These are phyloP conservation scores for Brachypodius melanocephalos DNA, from an alignment of 2,113 vertebrate species.

Conservation along the genomic window DNA sequence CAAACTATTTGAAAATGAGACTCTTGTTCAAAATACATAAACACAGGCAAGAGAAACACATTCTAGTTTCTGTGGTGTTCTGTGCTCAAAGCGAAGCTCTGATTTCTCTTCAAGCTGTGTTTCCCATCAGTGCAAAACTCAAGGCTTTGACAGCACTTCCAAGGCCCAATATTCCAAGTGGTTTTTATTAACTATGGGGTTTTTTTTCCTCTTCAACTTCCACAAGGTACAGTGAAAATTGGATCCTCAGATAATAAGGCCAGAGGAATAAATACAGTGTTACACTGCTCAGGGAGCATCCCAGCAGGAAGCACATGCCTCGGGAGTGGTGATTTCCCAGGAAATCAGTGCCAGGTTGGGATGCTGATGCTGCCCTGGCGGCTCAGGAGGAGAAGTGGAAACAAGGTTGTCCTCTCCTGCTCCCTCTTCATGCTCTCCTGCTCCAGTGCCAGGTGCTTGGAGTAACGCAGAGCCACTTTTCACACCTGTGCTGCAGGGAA, in stretches of 20 bases:
- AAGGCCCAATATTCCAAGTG: neutral
- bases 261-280: neutral
- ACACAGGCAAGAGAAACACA: neutral
- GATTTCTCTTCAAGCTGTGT: neutral
- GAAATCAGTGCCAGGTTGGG: fast-evolving
- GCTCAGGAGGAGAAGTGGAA: neutral
- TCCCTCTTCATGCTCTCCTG: neutral
- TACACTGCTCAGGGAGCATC: neutral
- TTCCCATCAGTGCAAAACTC: neutral
- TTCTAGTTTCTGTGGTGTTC: neutral
- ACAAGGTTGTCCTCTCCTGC: neutral
- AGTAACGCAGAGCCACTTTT: neutral
- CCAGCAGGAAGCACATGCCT: neutral
- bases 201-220: neutral
- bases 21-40: neutral
- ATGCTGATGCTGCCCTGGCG: fast-evolving
- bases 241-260: neutral
- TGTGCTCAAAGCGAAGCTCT: neutral
- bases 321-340: neutral
- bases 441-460: neutral
- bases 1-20: neutral
- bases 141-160: neutral
- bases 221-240: neutral
- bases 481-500: neutral
- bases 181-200: fast-evolving